Percentiles rank a stretch among this genome's conserved stretches.
Evolutionary conservation across 2,797 vertebrate species (phyloP).

Genomic region (Sebastes taczanowskii): DNA sequence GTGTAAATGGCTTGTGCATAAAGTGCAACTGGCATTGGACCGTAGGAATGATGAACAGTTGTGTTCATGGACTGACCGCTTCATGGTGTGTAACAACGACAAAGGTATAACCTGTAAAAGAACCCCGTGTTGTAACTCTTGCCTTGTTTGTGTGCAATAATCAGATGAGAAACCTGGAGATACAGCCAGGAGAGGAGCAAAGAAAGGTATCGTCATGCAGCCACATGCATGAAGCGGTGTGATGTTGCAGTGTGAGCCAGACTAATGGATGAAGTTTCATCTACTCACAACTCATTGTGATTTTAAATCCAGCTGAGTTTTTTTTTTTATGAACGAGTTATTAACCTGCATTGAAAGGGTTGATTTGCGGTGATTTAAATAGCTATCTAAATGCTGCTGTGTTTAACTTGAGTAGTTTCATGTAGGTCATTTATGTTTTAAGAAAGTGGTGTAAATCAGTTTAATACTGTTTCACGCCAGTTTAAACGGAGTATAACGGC

Average conservation of each 20-base stretch:
- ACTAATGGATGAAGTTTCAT: constrained; percentile 1
- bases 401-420: neutral
- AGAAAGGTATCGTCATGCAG: constrained; percentile 59
- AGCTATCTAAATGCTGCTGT: neutral
- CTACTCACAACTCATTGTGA: neutral
- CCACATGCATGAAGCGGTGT: constrained; percentile 30
- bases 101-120: neutral
- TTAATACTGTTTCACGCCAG: neutral
- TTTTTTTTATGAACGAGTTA: neutral
- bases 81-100: neutral
- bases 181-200: constrained; percentile 50
- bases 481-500: neutral
- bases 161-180: constrained; percentile 78
- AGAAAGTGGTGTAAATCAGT: neutral
- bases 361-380: neutral
- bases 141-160: constrained; percentile 49
- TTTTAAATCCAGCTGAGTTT: neutral
- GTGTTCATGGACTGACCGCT: neutral
- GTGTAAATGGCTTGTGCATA: neutral
- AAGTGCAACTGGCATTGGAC: neutral
- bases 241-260: neutral
- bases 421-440: neutral
- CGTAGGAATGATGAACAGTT: neutral
- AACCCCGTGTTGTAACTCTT: neutral
- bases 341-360: neutral